phyloP scores from a whole-genome alignment of 2,113 vertebrate species.

The Heterotis niloticus region DNA sequence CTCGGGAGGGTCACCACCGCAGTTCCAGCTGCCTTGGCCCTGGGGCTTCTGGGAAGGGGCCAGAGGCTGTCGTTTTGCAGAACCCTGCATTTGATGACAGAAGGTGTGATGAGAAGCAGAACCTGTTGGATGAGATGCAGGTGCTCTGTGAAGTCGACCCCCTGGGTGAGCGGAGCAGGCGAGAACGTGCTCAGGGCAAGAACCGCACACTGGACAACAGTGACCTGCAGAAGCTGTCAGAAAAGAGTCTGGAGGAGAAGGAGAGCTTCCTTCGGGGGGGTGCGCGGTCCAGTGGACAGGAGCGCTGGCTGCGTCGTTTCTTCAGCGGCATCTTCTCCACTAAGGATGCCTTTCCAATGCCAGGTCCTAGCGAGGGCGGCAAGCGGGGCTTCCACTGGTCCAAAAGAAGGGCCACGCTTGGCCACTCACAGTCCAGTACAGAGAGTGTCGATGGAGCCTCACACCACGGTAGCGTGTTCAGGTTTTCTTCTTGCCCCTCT shows the following conservation, averaged over 20 bases:
- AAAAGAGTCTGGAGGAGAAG: conserved; percentile 58
- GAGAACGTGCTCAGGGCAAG: conserved; percentile 71
- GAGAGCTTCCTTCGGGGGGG: conserved; percentile 53
- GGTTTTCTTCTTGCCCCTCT: background rate
- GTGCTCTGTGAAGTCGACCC: conserved; percentile 71
- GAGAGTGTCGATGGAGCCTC: conserved; percentile 79
- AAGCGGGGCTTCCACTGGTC: conserved; percentile 66
- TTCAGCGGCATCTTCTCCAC: conserved; percentile 88
- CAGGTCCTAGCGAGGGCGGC: conserved; percentile 47
- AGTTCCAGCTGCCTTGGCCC: conserved; percentile 58
- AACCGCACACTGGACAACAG: conserved; percentile 91
- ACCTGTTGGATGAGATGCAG: conserved; percentile 74
- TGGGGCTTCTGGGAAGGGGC: background rate
- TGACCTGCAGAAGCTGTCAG: conserved; percentile 74
- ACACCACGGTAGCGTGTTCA: conserved; percentile 65
- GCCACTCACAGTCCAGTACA: conserved; percentile 69
- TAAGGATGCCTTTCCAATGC: conserved; percentile 58
- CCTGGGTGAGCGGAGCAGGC: conserved; percentile 66
- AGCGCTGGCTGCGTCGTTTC: conserved; percentile 77
- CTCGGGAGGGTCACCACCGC: conserved; percentile 64
- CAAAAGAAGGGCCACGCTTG: conserved; percentile 51
- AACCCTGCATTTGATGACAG: conserved; percentile 38
- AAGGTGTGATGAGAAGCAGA: conserved; percentile 58
- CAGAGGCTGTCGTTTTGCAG: background rate
- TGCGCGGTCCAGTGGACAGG: conserved; percentile 47